Base-by-base conservation (phyloP, 2,113 vertebrate genomes). In the Pyrgilauda ruficollis region DNA sequence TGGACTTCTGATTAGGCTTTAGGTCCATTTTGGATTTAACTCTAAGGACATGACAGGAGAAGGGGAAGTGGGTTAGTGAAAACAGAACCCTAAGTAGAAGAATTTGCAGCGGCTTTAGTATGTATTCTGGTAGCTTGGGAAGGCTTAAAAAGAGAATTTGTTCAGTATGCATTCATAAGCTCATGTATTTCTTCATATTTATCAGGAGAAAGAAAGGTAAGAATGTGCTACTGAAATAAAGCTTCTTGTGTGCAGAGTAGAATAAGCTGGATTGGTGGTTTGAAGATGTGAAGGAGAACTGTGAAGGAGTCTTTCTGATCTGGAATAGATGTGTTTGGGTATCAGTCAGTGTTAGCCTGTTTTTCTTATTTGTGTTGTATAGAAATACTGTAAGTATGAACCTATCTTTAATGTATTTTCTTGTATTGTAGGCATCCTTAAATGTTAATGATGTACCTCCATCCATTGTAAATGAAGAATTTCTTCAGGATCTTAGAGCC, bases 401-500 rank as follows among this genome's bases (percentile, higher is more conserved):
- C 22, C 14, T 86, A 9, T 13, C 39, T 53, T 70, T 62, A 56
- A 41, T 81, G 30, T 86, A 21, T 35, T 93, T 95, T 93, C 95
- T 98, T 96, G 37, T 94, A 37, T 96, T 95, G 46, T 96, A 99
- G 99, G 92, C 98, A 83, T 96, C 98, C 81, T 96, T 99, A 97
- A 99, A 98, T 96, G 95, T 98, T 97, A 98, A 96, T 90, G 98
- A 98, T 90, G 97, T 98, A 76, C 98, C 98, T 96, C 98, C 98
- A 91, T 98, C 99, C 83, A 88, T 95, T 96, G 97, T 99, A 96
- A 99, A 98, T 92, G 98, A 99, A 98, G 98, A 98, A 96, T 99
- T 99, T 96, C 92, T 99, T 93, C 98, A 98, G 93, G 99, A 99
- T 59, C 97, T 99, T 96, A 99, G 98, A 98, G 96, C 98, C 94